phyloP scores from a whole-genome alignment of 2,113 vertebrate genomes.

The Microcebus tavaratra region DNA sequence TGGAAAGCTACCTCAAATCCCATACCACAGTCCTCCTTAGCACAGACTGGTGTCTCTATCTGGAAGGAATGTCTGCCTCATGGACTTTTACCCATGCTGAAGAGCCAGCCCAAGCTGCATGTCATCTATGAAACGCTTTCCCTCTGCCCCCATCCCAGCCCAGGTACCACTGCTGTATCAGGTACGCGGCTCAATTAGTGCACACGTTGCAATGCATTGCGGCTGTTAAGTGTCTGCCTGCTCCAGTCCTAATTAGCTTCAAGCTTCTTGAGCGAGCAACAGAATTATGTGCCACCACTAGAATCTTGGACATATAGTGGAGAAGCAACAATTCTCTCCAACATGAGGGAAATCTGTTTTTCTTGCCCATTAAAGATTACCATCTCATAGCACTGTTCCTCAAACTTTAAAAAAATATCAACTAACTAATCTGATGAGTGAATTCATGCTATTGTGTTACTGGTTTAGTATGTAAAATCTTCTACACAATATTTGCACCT shows the following conservation, averaged over 20 bases:
- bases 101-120: background rate
- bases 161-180: background rate
- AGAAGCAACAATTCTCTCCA: background rate
- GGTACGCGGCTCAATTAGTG: background rate
- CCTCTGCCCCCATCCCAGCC: rapidly evolving
- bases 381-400: background rate
- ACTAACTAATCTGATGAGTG: background rate
- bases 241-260: background rate
- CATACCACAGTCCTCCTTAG: background rate
- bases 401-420: conserved; percentile 22
- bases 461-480: background rate
- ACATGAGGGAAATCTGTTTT: background rate
- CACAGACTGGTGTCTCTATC: background rate
- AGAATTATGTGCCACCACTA: background rate
- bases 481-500: background rate
- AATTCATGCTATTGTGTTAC: background rate
- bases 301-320: background rate
- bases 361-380: background rate
- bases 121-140: background rate
- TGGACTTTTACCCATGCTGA: background rate
- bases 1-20: background rate
- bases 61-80: background rate
- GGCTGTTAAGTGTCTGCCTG: background rate
- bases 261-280: background rate
- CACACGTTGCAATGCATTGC: rapidly evolving